Percentiles rank a stretch among this genome's conserved stretches.
Conservation (phyloP, 2,888 invertebrate genomes). For the Hydroisotoma schaefferi region DNA sequence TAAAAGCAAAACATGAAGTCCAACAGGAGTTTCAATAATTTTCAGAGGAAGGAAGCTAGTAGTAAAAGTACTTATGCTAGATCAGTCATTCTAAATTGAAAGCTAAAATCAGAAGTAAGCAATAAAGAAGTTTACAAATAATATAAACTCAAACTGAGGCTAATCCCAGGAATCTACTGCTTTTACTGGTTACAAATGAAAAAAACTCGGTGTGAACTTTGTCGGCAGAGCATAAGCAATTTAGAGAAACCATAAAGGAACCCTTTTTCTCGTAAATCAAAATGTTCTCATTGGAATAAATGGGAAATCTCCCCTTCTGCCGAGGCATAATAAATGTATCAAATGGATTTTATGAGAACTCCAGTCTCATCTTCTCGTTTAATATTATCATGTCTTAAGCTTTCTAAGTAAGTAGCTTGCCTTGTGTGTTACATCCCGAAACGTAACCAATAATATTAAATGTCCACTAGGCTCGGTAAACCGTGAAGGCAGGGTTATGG, state of each 20-base stretch:
- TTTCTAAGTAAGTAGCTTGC: too few relatives aligned
- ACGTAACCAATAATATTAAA: too few relatives aligned
- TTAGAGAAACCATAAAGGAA: neutral
- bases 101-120: neutral
- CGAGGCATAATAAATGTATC: slow-evolving; percentile 1
- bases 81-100: too few relatives aligned
- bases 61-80: too few relatives aligned
- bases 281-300: slow-evolving; percentile 1
- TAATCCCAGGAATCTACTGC: neutral
- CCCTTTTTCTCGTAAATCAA: slow-evolving; percentile 9
- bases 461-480: too few relatives aligned
- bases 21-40: too few relatives aligned
- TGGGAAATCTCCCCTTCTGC: slow-evolving; percentile 7
- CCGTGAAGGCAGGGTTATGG: too few relatives aligned
- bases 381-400: slow-evolving; percentile 1
- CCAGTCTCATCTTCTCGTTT: neutral
- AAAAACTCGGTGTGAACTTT: slow-evolving; percentile 4
- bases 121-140: neutral
- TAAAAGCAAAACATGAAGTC: too few relatives aligned
- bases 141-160: neutral
- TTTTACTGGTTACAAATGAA: too few relatives aligned
- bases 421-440: too few relatives aligned
- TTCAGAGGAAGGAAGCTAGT: too few relatives aligned
- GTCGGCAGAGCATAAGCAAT: slow-evolving; percentile 4
- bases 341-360: neutral